Base-by-base conservation (phyloP, 2,797 vertebrate species). In the Lerista edwardsae region DNA sequence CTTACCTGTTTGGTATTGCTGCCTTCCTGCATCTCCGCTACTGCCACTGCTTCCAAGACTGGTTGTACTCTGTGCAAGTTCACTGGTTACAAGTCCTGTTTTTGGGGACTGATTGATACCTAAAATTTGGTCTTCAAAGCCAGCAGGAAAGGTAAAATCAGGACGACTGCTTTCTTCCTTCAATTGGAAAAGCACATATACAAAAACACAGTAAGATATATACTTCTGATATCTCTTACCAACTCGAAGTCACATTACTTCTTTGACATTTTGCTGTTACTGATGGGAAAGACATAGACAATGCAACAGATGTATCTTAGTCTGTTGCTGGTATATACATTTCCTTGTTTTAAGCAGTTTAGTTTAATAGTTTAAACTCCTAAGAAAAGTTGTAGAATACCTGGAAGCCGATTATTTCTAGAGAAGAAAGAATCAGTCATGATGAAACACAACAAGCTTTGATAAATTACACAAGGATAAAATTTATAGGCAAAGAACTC, bases 11-110 rank as follows among this genome's bases (percentile, higher is more conserved):
- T 91, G 92, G 41, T 94, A 97, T n/a, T 95, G 96, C 10, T 94
- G 96, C 83, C 96, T 96, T 86, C 98, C 97, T 0, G 93, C 92
- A 88, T 99, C 98, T 21, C 98, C 99, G 94, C 98, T 97, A 90
- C 97, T 97, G 34, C 95, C 97, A 94, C 98, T 99, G 89, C 98
- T 98, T 85, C 98, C 98, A 80, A 99, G 96, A 90, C 99, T 99
- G 83, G 98, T 98, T 92, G 94, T 97, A 94, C 98, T 99, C 92
- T 96, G 97, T 73, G 97, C 96, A 51, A 99, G 97, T 25, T 98
- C 98, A 73, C 97, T 98, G 1, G 97, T 91, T 57, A 96, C 94
- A 87, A 99, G 80, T 23, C 97, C 95, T 0, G 97, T 85, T 92
- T 96, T 96, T 51, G 97, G 93, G 0, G 88, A 75, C 21, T 93